Evolutionary conservation across 92 coral and sea anemone genomes (phyloP).

Genomic region (Muricea muricata): DNA sequence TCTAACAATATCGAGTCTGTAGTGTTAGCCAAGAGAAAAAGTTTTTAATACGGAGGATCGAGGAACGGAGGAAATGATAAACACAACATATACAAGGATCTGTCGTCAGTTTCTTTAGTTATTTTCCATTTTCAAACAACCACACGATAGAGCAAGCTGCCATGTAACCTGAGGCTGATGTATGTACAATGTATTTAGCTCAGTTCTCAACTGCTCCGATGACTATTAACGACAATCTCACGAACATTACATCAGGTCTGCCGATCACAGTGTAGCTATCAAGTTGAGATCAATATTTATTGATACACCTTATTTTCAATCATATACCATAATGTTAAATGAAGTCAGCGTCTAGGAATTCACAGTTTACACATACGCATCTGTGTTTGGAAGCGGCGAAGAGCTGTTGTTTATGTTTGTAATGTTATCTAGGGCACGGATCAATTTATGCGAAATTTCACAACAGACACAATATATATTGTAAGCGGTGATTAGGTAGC

Average conservation of each 20-base stretch:
- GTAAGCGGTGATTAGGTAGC: slow-evolving; percentile 1
- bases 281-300: neutral
- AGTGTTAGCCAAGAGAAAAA: too few relatives aligned
- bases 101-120: too few relatives aligned
- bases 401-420: neutral
- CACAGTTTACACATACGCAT: neutral
- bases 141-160: neutral
- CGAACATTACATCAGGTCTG: neutral
- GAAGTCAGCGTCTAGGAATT: neutral
- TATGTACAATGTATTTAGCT: neutral
- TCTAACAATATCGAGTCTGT: too few relatives aligned
- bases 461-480: slow-evolving; percentile 26
- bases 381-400: slow-evolving; percentile 27
- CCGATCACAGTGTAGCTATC: neutral
- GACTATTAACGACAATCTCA: neutral
- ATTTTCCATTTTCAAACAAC: too few relatives aligned
- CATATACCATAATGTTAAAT: too few relatives aligned
- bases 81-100: too few relatives aligned
- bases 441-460: neutral
- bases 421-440: neutral
- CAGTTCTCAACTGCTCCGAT: neutral
- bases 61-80: too few relatives aligned
- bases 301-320: too few relatives aligned
- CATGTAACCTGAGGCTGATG: neutral
- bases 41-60: too few relatives aligned